These are phyloP conservation scores for rabbit (Oryctolagus cuniculus) DNA, from an alignment of 2,113 vertebrate species.

Conservation along the genomic window DNA sequence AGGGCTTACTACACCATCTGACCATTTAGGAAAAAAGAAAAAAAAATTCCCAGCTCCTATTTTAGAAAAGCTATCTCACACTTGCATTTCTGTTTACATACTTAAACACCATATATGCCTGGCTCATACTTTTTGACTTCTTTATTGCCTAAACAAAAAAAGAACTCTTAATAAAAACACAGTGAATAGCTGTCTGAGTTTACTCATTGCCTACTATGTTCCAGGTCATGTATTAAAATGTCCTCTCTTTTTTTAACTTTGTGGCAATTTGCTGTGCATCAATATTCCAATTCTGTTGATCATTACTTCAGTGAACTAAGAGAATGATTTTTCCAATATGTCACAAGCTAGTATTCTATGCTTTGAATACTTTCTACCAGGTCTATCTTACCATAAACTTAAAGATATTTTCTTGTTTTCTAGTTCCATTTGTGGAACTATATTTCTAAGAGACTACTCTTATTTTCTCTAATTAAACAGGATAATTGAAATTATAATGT, in stretches of 20 bases:
- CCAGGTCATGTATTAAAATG: background rate
- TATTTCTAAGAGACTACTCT: background rate
- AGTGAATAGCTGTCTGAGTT: background rate
- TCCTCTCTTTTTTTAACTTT: background rate
- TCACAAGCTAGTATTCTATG: background rate
- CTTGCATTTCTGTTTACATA: background rate
- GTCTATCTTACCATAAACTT: background rate
- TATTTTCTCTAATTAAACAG: background rate
- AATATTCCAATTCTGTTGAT: background rate
- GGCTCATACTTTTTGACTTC: constrained; percentile 18
- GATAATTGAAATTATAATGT: background rate
- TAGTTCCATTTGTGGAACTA: background rate
- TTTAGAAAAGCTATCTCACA: constrained; percentile 30
- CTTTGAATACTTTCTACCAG: background rate
- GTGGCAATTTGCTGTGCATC: background rate
- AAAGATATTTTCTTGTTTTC: background rate
- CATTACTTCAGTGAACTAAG: background rate
- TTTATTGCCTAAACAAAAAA: constrained; percentile 25
- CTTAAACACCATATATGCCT: background rate
- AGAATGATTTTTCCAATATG: background rate
- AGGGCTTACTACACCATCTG: background rate
- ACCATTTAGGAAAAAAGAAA: background rate
- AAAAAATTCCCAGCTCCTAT: background rate
- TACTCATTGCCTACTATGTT: background rate
- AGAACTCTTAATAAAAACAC: background rate